Base-by-base conservation (phyloP, 2,113 vertebrate genomes). In the Sinocyclocheilus anshuiensis region DNA sequence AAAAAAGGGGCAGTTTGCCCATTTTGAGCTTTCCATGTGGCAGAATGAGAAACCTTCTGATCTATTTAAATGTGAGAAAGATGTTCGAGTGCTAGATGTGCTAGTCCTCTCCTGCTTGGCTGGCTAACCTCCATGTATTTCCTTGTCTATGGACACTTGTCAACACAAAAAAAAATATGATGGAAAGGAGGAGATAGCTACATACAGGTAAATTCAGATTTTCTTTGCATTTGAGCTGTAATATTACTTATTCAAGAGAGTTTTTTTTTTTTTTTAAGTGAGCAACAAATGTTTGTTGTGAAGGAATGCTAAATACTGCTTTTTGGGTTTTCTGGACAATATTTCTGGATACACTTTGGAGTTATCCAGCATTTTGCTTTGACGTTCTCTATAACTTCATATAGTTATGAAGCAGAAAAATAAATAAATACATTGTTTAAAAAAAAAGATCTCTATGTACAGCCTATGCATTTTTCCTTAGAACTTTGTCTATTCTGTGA, bases 21-120 rank as follows among this genome's bases (percentile, higher is more conserved):
- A 33, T 36, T 57, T 36, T 55, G 12, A 33, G 18, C 29, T 78
- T 78, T n/a, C 59, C 24, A 65, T 15, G 6, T 29, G 61, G 39
- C 13, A 29, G 7, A 81, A 11, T 65, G 22, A 61, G 57, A 65
- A 65, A 63, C 4, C 57, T 57, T 33, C 76, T 18, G 39, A 15
- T 63, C 79, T 48, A 29, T 81, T 48, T 67, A 29, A 67, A 81
- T 61, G 20, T 50, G 18, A 81, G 63, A 72, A 36, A 55, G 69
- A 57, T 72, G 45, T 80, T 22, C 9, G 22, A 53, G 29, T 78
- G 53, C 24, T 57, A 50, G 42, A 76, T 76, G 42, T 71, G 65
- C 24, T 72, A 83, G 81, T 83, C 65, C 65, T 83, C 67, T 83
- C 18, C 48, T 72, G 65, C 81, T 82, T 50, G 61, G 10, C 80